phyloP scores from a whole-genome alignment of 1,140 invertebrate species.

The Cotesia typhae region DNA sequence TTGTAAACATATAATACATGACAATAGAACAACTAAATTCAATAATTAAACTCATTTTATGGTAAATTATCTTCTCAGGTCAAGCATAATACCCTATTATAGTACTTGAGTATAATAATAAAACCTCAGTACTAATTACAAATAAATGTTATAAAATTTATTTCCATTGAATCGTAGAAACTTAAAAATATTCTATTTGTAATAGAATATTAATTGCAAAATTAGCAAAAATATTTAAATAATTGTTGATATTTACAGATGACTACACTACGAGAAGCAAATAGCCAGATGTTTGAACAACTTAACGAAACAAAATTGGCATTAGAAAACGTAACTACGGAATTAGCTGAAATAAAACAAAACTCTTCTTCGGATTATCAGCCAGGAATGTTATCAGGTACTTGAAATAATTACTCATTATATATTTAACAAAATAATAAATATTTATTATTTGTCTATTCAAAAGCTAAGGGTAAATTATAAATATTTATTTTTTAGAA shows the following conservation, averaged over 20 bases:
- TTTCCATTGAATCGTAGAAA: too few species aligned
- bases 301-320: constrained; percentile 66
- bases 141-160: too few species aligned
- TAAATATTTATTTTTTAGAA: constrained; percentile 58
- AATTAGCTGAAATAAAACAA: constrained; percentile 60
- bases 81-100: too few species aligned
- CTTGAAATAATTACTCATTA: constrained; percentile 25
- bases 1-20: too few species aligned
- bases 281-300: constrained; percentile 66
- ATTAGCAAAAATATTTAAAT: neutral
- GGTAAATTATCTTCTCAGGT: too few species aligned
- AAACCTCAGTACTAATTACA: too few species aligned
- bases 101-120: too few species aligned
- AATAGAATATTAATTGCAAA: too few species aligned
- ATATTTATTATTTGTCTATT: neutral
- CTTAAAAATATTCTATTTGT: too few species aligned
- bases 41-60: too few species aligned
- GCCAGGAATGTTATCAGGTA: constrained; percentile 74
- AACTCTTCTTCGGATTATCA: constrained; percentile 68
- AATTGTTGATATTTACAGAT: constrained; percentile 47
- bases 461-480: neutral
- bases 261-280: constrained; percentile 65
- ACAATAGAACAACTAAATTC: too few species aligned
- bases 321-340: constrained; percentile 63
- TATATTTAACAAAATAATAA: constrained; percentile 11